Evolutionary conservation across 2,888 invertebrate species (phyloP), one percentile per base, ranked within the genome.

Genomic region (Sinelater perroti): DNA sequence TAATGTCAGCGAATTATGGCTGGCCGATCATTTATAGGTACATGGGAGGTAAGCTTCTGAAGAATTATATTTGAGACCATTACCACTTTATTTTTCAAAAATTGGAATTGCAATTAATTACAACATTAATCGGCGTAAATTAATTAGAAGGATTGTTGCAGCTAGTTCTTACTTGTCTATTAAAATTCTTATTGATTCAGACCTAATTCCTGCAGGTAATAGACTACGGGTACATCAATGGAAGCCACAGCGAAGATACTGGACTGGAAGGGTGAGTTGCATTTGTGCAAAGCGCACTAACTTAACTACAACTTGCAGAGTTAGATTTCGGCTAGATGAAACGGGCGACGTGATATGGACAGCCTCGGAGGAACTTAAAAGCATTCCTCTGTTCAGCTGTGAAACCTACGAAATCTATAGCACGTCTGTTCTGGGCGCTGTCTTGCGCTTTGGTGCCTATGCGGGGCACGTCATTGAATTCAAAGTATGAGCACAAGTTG

Each of bases 401-500:
- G 87, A 87, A 74, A 87, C 86, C n/a, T 87, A 85, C 72, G 87
- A 87, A 78, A 78, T 84, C 46, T 77, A 76, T 60, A 73, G 67
- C 47, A 72, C 72, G 14, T 73, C 76, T 3, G 67, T 72, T 30
- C 67, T 76, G 8, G 74, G 76, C 11, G 76, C 80, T 6, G 76
- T 81, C 61, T 73, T 85, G 20, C 76, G 83, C 57, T 85, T 87
- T 75, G 86, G 86, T 20, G 83, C 85, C 28, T 85, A 84, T 72
- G 83, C 82, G 24, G 87, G 87, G 4, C 84, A 87, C 74, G 82
- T 86, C 63, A 84, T 87, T 66, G 87, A 87, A 74, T 87, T 87
- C 74, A 78, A 75, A 67, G 82, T 82, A 70, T 64, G 26, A 3
- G 6, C 7, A 13, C 10, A 20, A 24, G 1, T n/a, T 18, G 14